Percentiles rank a stretch among this genome's conserved stretches.
Evolutionary conservation across 2,888 invertebrate species (phyloP).

Genomic region (Anthoptus insignis): DNA sequence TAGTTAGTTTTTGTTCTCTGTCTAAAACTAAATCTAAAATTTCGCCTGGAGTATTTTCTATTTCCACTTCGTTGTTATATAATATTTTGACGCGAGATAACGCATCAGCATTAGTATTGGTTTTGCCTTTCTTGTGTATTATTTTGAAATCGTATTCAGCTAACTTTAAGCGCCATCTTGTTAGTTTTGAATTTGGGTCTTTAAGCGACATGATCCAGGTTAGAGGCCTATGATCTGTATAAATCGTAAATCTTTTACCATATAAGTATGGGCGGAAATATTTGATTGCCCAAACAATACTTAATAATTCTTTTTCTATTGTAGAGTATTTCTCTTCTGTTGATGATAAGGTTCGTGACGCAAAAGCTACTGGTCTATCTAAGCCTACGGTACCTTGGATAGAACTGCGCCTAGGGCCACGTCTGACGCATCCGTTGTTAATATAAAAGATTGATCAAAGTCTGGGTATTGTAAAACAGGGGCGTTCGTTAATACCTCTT

Average conservation of each 20-base stretch:
- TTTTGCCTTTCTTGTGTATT: constrained; percentile 37
- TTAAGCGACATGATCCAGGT: constrained; percentile 43
- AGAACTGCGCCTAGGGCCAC: constrained; percentile 52
- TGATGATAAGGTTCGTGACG: constrained; percentile 21
- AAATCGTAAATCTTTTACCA: too few species aligned
- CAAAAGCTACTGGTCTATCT: constrained; percentile 51
- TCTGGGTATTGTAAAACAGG: constrained; percentile 38
- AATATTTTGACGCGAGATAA: constrained; percentile 29
- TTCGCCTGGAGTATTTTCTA: neutral
- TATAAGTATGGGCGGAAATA: too few species aligned
- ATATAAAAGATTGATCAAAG: constrained; percentile 53
- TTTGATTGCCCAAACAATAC: constrained; percentile 42
- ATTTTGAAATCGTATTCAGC: constrained; percentile 38
- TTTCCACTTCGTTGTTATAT: constrained; percentile 13
- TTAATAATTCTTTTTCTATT: constrained; percentile 38
- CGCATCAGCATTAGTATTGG: constrained; percentile 39
- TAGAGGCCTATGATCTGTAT: too few species aligned
- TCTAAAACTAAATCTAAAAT: constrained; percentile 8
- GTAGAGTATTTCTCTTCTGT: constrained; percentile 18
- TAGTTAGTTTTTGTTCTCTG: constrained; percentile 1
- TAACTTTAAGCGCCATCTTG: constrained; percentile 35
- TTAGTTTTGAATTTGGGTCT: constrained; percentile 41
- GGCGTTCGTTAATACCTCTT: constrained; percentile 36
- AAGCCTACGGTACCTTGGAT: constrained; percentile 52
- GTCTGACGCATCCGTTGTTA: constrained; percentile 54